Evolutionary conservation across 2,113 vertebrate genomes (phyloP).

Genomic region (Malurus elegans): DNA sequence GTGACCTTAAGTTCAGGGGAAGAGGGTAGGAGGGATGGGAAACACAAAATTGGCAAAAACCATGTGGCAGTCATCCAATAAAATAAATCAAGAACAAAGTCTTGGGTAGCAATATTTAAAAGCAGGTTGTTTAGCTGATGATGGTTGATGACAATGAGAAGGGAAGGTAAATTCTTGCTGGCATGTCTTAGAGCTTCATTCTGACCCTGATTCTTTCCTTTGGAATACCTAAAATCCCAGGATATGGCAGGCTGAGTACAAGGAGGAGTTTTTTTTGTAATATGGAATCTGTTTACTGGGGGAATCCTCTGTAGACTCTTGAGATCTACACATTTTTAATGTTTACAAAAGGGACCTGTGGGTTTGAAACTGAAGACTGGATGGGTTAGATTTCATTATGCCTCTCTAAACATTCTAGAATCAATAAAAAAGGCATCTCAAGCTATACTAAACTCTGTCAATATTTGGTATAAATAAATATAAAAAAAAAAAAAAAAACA

Average conservation of each 20-base stretch:
- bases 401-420: neutral
- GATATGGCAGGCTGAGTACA: neutral
- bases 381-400: neutral
- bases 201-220: neutral
- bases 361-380: neutral
- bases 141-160: neutral
- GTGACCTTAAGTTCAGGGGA: neutral
- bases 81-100: neutral
- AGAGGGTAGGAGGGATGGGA: accelerated
- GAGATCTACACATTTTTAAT: neutral
- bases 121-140: neutral
- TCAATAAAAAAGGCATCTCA: neutral
- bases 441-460: neutral
- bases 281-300: neutral
- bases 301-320: neutral
- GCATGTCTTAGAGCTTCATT: neutral
- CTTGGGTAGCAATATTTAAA: neutral
- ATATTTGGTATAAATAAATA: neutral
- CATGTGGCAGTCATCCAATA: neutral
- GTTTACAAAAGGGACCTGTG: neutral
- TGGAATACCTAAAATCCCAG: neutral
- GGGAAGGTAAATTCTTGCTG: neutral
- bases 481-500: neutral
- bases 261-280: neutral
- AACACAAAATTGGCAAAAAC: neutral